Base-by-base conservation (phyloP, 2,113 vertebrate species). In the Oreochromis spilurus region DNA sequence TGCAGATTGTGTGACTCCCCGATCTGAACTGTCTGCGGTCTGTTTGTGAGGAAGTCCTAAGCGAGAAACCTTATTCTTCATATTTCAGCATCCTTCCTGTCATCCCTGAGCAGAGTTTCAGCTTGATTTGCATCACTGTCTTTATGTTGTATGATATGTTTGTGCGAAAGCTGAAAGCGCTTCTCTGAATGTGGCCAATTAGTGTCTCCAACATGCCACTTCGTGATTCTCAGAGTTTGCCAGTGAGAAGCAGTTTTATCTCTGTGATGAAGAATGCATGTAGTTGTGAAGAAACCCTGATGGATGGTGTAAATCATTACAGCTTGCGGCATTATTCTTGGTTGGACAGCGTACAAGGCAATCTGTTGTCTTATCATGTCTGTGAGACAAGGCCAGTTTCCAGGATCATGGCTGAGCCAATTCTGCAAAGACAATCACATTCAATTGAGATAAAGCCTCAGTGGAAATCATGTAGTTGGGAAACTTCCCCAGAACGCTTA, bases 401-500 rank as follows among this genome's bases (percentile, higher is more conserved):
- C 94, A 95, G 92, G 87, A 91, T 90, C 87, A 60, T 43, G 89
- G 81, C 82, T 83, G 89, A 93, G 93, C 92, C 93, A 95, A 92
- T 90, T 93, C 88, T 29, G 85, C 89, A 95, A 92, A 92, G 87
- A 93, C 93, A 94, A 95, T 91, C 88, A 43, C 92, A 85, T 89
- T 87, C 87, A 92, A 90, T 77, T 87, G 91, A 90, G 92, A 95
- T 94, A 91, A 92, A 90, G 75, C 86, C 92, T 91, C 89, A 14
- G 90, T 89, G 92, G 92, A 93, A 94, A 93, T 94, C 93, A 91
- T 88, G 89, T 79, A 84, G 90, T 92, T 84, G 92, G 92, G 91
- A 94, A 95, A 95, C 89, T 91, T 93, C 91, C 91, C 94, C 93
- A 92, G 88, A 93, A 93, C 77, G 89, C 93, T 95, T 92, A 95